Evolutionary conservation across 2,888 invertebrate species (phyloP).

Genomic region (Ormyrus rosae): DNA sequence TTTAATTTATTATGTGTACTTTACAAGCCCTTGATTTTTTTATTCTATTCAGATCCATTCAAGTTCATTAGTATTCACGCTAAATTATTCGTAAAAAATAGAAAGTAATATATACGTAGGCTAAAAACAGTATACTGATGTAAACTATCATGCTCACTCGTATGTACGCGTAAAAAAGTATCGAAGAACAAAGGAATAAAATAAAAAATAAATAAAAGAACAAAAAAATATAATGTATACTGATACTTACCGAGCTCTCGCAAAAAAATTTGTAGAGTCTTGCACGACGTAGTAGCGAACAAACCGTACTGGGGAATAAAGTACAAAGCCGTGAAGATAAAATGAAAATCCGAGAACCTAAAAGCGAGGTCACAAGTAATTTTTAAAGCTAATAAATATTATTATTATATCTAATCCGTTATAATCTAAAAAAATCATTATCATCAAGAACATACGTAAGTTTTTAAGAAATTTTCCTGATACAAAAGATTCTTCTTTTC

Average conservation of each 20-base stretch:
- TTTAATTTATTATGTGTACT: constrained; percentile 42
- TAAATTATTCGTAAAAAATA: constrained; percentile 49
- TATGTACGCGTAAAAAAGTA: constrained; percentile 42
- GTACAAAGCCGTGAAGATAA: constrained; percentile 42
- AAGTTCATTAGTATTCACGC: constrained; percentile 39
- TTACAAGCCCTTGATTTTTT: background rate
- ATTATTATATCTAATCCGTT: constrained; percentile 46
- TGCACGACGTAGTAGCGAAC: constrained; percentile 14
- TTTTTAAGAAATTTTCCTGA: constrained; percentile 9
- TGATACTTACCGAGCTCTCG: constrained; percentile 39
- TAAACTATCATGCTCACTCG: constrained; percentile 36
- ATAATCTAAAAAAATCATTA: constrained; percentile 45
- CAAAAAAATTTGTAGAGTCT: constrained; percentile 28
- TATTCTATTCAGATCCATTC: constrained; percentile 12
- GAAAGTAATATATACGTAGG: constrained; percentile 35
- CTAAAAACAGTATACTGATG: constrained; percentile 36
- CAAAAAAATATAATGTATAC: constrained; percentile 21
- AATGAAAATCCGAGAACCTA: constrained; percentile 20
- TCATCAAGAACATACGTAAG: constrained; percentile 32
- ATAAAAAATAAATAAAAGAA: constrained; percentile 25
- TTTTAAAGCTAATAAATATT: constrained; percentile 35
- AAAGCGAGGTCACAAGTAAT: constrained; percentile 44
- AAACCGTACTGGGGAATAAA: constrained; percentile 42
- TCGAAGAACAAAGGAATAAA: constrained; percentile 28
- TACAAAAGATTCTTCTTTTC: constrained; percentile 1